Conservation (phyloP, 2,797 vertebrate species). For the Otolemur crassicaudatus region DNA sequence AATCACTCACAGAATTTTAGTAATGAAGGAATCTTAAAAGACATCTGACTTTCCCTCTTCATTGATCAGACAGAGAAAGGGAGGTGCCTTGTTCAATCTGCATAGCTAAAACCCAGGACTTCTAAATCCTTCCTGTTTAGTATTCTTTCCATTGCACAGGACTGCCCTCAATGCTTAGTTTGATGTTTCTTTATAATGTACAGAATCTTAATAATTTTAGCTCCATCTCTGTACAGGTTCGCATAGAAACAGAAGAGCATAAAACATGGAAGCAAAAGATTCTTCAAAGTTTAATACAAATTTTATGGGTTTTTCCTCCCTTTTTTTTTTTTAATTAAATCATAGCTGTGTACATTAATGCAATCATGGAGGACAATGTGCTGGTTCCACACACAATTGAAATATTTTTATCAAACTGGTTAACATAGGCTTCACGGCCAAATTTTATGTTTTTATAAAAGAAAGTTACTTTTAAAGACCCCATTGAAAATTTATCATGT, state of each 20-base stretch:
- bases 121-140: background rate
- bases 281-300: background rate
- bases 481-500: slow-evolving; percentile 17
- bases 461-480: slow-evolving; percentile 17
- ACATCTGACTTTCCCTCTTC: background rate
- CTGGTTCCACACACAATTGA: too few species aligned
- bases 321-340: too few species aligned
- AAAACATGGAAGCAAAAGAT: background rate
- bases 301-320: too few species aligned
- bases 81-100: background rate
- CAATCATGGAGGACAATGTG: too few species aligned
- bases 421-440: too few species aligned
- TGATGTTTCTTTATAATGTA: background rate
- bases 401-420: too few species aligned
- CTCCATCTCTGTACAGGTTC: background rate
- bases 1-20: slow-evolving; percentile 1
- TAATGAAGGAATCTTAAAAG: background rate
- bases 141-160: background rate
- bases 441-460: background rate
- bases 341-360: too few species aligned
- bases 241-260: slow-evolving; percentile 16
- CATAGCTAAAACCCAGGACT: background rate
- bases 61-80: background rate
- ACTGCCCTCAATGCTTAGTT: background rate
- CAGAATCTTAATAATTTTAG: background rate